Base-by-base conservation (phyloP, 2,797 vertebrate species). In the Danio jaintianensis region DNA sequence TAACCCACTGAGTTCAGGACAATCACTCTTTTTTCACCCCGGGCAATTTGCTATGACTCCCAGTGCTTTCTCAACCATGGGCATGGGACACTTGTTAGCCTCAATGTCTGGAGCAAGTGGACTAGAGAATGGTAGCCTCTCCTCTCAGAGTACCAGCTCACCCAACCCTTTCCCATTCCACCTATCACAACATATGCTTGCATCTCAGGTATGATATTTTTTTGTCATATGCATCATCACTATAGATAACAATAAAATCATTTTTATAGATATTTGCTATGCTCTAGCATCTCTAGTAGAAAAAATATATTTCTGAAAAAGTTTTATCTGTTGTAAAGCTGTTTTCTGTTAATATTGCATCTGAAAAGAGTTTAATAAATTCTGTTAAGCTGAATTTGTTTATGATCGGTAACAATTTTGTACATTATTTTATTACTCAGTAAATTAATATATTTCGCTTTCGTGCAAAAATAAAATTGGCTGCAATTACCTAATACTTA, bases 171-270 rank as follows among this genome's bases (percentile, higher is more conserved):
- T 97, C 84, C 95, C 95, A 40, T 95, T 95, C 86, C 96, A 96
- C 76, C 90, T 96, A 67, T 94, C 96, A 73, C 96, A 96, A 85
- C 95, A 96, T 6, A 94, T 96, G 89, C 84, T 97, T 85, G 93
- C 95, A 59, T 96, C 96, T n/a, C 96, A 97, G 97, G 97, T 98
- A 96, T 42, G 58, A 20, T 40, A 45, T 4, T 43, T 47, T 0
- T 42, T 15, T 18, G 55, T 74, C 4, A 70, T 53, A 71, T 52
- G 5, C 13, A 62, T 22, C 47, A 56, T 29, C 29, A 69, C n/a
- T 40, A 11, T 38, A 40, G n/a, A 4, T 4, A 13, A 53, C 5
- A 18, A 42, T 20, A 20, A 10, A 58, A 6, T 36, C 7, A 16
- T 4, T 9, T 36, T 59, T 15, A 4, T 22, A 53, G 38, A 61